Evolutionary conservation across 2,113 vertebrate genomes (phyloP).

Genomic region (Ophiodon elongatus): DNA sequence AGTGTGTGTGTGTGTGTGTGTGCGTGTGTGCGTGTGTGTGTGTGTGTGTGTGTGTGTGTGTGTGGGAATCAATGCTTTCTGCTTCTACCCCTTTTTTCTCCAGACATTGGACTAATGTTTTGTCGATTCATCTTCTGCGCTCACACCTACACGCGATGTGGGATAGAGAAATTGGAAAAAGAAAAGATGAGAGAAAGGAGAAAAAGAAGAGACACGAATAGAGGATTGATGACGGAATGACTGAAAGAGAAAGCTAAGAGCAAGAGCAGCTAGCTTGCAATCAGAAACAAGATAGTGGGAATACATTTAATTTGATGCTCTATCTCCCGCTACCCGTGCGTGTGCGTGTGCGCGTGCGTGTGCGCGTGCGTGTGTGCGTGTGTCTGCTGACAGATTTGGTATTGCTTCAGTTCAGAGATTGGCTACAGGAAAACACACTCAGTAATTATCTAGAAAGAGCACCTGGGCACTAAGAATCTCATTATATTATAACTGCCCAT

Average conservation of each 20-base stretch:
- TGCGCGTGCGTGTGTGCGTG: slow-evolving; percentile 49
- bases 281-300: slow-evolving; percentile 60
- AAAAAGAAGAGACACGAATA: not conserved
- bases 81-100: slow-evolving; percentile 1
- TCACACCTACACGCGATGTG: slow-evolving; percentile 7
- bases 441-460: slow-evolving; percentile 78
- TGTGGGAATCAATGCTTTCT: slow-evolving; percentile 57
- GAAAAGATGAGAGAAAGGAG: not conserved
- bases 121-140: slow-evolving; percentile 36
- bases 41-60: not conserved
- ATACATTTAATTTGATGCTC: slow-evolving; percentile 68
- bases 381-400: slow-evolving; percentile 60
- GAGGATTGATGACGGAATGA: slow-evolving; percentile 29
- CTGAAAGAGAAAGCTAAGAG: slow-evolving; percentile 12
- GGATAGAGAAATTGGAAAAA: slow-evolving; percentile 9
- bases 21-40: not conserved
- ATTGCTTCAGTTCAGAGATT: slow-evolving; percentile 66
- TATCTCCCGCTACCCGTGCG: slow-evolving; percentile 10
- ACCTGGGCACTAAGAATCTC: slow-evolving; percentile 74
- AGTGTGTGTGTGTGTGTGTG: not conserved
- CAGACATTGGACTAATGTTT: slow-evolving; percentile 59
- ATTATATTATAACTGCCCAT: slow-evolving; percentile 59
- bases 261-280: slow-evolving; percentile 24
- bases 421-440: slow-evolving; percentile 66
- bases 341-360: slow-evolving; percentile 23